These are phyloP conservation scores for Tenthredo notha DNA, from an alignment of 2,888 invertebrate species.

Conservation along the genomic window DNA sequence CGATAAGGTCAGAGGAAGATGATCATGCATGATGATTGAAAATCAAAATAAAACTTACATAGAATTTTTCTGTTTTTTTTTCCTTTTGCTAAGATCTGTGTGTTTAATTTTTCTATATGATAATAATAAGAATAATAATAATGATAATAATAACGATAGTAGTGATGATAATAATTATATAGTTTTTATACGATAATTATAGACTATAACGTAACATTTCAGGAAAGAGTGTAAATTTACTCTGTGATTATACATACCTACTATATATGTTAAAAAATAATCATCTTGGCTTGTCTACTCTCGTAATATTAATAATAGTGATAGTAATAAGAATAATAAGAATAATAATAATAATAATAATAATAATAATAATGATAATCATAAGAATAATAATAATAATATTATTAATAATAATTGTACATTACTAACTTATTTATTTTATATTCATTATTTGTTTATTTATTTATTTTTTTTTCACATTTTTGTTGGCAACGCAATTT, in stretches of 20 bases:
- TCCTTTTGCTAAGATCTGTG: conserved; percentile 20
- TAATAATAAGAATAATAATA: conserved; percentile 17
- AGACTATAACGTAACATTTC: conserved; percentile 17
- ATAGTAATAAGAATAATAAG: conserved; percentile 10
- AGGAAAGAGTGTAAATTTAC: conserved; percentile 7
- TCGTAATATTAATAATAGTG: conserved; percentile 15
- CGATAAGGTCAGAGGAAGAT: neutral
- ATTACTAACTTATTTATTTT: conserved; percentile 36
- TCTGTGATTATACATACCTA: conserved; percentile 11
- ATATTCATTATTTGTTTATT: neutral
- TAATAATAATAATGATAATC: conserved; percentile 5
- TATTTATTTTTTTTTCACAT: conserved; percentile 42
- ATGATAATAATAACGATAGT: neutral
- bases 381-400: neutral
- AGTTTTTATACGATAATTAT: neutral
- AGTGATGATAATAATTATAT: neutral
- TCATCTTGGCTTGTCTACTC: conserved; percentile 21
- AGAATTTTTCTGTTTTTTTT: conserved; percentile 44
- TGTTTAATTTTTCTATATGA: conserved; percentile 30
- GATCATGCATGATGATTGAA: conserved; percentile 23
- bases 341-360: conserved; percentile 9
- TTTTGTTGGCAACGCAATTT: conserved; percentile 53
- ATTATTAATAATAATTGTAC: conserved; percentile 26
- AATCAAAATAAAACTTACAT: conserved; percentile 37
- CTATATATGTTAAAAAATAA: neutral